Conservation (phyloP, 2,888 invertebrate species). For the Ecdyonurus torrentis region DNA sequence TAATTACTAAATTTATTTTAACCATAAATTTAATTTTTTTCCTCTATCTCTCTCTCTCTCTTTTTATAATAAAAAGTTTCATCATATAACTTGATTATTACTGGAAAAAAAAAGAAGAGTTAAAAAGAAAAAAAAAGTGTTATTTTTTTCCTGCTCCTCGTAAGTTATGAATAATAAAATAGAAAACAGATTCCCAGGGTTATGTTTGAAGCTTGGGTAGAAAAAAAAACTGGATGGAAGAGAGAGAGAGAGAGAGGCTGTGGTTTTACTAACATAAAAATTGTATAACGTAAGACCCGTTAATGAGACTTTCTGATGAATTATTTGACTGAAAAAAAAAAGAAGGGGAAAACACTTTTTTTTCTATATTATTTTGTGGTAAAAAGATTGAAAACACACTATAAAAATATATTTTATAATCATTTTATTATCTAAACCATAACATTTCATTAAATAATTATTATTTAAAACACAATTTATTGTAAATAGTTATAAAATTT, state of each 20-base stretch:
- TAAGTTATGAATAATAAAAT: neutral
- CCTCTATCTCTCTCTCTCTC: no score
- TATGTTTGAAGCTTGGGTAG: neutral
- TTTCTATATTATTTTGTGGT: no score
- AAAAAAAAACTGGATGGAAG: neutral
- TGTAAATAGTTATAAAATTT: no score
- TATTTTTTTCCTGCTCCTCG: neutral
- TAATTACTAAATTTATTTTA: no score
- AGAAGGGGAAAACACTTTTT: neutral
- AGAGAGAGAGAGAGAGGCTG: neutral
- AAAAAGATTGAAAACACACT: no score
- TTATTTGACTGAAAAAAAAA: neutral
- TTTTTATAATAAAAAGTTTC: neutral
- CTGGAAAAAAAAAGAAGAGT: neutral
- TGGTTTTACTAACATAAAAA: neutral
- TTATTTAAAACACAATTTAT: no score
- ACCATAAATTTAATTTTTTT: no score
- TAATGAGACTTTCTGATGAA: neutral
- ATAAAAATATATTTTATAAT: no score
- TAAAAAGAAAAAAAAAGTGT: neutral
- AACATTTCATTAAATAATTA: no score
- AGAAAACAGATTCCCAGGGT: neutral
- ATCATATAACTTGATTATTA: neutral
- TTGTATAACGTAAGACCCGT: neutral
- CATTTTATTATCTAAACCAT: no score